A percentile compares a stretch with the other conserved stretches of the same genome.
Conservation (phyloP, 2,113 vertebrate genomes). For the Dicerorhinus sumatrensis region DNA sequence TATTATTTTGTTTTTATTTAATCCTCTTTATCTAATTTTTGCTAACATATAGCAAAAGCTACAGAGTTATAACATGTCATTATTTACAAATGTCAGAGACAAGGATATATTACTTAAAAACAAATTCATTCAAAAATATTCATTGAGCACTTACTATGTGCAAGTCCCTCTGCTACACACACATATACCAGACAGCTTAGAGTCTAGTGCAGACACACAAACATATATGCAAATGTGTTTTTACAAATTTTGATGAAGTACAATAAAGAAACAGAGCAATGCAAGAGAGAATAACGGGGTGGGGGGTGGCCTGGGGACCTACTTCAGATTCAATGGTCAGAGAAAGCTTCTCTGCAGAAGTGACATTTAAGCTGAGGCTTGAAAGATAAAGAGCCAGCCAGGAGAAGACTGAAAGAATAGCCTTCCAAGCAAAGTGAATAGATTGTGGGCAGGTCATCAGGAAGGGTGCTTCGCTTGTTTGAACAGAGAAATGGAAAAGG, state of each 20-base stretch:
- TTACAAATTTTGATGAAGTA: not conserved
- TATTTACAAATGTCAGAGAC: constrained; percentile 3
- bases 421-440: not conserved
- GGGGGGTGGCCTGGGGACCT: not conserved
- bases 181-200: not conserved
- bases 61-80: not conserved
- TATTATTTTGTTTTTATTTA: constrained; percentile 10
- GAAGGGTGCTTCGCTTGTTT: not conserved
- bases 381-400: not conserved
- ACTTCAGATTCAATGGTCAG: not conserved
- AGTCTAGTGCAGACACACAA: not conserved
- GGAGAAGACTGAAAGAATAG: not conserved
- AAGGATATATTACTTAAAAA: not conserved
- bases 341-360: not conserved
- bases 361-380: not conserved
- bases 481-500: constrained; percentile 27
- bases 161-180: not conserved
- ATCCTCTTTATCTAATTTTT: constrained; percentile 15
- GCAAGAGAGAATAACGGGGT: not conserved
- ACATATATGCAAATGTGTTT: constrained; percentile 11
- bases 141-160: not conserved
- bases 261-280: not conserved
- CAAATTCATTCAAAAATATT: not conserved
- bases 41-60: constrained; percentile 1
- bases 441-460: not conserved